These are phyloP conservation scores for Illadopsis cleaveri DNA, from an alignment of 2,113 vertebrate species.

Conservation along the genomic window DNA sequence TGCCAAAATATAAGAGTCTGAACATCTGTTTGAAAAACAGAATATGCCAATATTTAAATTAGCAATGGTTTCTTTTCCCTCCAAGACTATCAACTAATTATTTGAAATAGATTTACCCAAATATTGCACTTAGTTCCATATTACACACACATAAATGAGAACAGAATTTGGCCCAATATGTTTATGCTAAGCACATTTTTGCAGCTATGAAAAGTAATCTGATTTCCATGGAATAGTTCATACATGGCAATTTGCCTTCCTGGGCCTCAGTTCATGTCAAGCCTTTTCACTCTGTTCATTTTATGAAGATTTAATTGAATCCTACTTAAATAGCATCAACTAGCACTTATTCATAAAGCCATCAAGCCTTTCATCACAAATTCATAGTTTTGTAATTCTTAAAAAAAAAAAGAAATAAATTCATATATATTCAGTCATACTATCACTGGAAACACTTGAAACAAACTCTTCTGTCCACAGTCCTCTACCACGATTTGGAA, in stretches of 20 bases:
- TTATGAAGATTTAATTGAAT: constrained; percentile 73
- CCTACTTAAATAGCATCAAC: constrained; percentile 73
- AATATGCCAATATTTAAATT: constrained; percentile 60
- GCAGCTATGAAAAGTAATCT: constrained; percentile 64
- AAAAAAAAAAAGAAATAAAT: neutral
- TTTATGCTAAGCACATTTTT: constrained; percentile 67
- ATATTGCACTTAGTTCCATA: constrained; percentile 62
- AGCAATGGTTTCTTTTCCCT: constrained; percentile 46
- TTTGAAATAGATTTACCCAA: constrained; percentile 66
- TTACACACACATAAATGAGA: constrained; percentile 52
- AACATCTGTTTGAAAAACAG: constrained; percentile 53
- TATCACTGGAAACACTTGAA: constrained; percentile 56
- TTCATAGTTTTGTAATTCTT: constrained; percentile 56
- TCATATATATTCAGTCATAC: constrained; percentile 3
- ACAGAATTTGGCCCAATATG: constrained; percentile 61
- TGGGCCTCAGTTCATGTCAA: constrained; percentile 67
- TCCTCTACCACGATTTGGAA: neutral
- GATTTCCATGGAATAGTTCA: constrained; percentile 67
- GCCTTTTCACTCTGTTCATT: constrained; percentile 61
- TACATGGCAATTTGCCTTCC: constrained; percentile 66
- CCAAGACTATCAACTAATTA: constrained; percentile 68
- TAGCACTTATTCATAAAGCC: constrained; percentile 69
- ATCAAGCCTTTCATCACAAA: constrained; percentile 68
- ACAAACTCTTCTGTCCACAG: constrained; percentile 22
- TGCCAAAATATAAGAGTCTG: constrained; percentile 57